Evolutionary conservation across 2,888 invertebrate genomes (phyloP).

Genomic region (Drymonia ruficornis): DNA sequence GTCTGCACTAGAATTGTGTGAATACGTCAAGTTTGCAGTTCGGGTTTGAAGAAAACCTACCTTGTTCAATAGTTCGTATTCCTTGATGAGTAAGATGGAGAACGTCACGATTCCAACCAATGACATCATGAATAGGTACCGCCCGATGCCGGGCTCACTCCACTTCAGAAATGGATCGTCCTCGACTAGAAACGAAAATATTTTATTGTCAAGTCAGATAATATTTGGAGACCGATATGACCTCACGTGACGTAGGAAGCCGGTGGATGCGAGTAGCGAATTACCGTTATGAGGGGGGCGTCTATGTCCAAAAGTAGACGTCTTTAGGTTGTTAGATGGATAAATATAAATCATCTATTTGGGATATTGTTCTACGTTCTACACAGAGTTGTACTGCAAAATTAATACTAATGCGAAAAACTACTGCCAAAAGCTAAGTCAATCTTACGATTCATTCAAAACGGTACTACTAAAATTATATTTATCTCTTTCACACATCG

Average conservation of each 20-base stretch:
- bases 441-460: no score
- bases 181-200: constrained; percentile 61
- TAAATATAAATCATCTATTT: no score
- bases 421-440: no score
- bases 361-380: no score
- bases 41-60: constrained; percentile 39
- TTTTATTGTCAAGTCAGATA: background rate
- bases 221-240: no score
- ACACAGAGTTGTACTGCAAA: no score
- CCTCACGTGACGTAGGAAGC: no score
- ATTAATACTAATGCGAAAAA: no score
- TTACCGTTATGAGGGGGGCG: background rate
- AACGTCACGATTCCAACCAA: constrained; percentile 86
- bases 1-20: no score
- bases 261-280: background rate
- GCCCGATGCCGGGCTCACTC: constrained; percentile 89
- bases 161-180: constrained; percentile 86
- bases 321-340: no score
- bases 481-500: background rate
- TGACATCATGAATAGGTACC: constrained; percentile 88
- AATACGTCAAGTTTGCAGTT: no score
- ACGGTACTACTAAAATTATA: background rate
- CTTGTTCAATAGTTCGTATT: constrained; percentile 84
- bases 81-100: constrained; percentile 86
- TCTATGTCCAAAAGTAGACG: no score